Base-by-base conservation (phyloP, 2,888 invertebrate species). In the Sialis lutaria region DNA sequence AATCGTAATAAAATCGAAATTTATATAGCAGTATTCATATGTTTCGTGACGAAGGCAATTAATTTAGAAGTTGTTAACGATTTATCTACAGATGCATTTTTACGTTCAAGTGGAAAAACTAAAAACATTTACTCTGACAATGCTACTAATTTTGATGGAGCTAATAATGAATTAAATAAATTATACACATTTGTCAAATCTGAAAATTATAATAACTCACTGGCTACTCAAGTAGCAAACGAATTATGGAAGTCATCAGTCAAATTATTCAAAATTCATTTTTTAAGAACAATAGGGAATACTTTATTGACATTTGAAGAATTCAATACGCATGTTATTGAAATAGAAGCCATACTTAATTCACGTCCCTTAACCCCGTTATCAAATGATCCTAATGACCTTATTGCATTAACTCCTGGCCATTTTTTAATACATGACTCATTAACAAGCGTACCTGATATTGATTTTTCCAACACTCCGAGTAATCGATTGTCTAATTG, bases 391-490 rank as follows among this genome's bases (percentile, higher is more conserved):
- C n/a, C 50, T 7, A 43, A 40, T 3, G 45, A 46, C 12, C 40
- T 48, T 6, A 35, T 44, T 8, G 42, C 44, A 10, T 44, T 54
- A 0, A 53, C 49, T n/a, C n/a, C n/a, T n/a, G n/a, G n/a, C n/a
- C n/a, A n/a, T n/a, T n/a, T n/a, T n/a, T n/a, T n/a, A n/a, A 32
- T 49, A 47, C 8, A 52, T 37, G 49, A 52, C 48, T 41, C 49
- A 7, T 41, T 52, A 33, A 50, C 31, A 9, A 6, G 49, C 42
- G 32, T 50, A 12, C 6, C 48, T 41, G 13, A 42, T 45, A 33
- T 34, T 1, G 37, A 53, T 32, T 22, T 44, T 10, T 6, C 13
- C 7, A 39, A 35, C 10, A 46, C 48, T 35, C 50, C 49, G 8
- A 31, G 12, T 3, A 53, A 52, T 37, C 49, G 49, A 4, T 32